Evolutionary conservation across 2,888 invertebrate genomes (phyloP).

Genomic region (Cremastinae sp.): DNA sequence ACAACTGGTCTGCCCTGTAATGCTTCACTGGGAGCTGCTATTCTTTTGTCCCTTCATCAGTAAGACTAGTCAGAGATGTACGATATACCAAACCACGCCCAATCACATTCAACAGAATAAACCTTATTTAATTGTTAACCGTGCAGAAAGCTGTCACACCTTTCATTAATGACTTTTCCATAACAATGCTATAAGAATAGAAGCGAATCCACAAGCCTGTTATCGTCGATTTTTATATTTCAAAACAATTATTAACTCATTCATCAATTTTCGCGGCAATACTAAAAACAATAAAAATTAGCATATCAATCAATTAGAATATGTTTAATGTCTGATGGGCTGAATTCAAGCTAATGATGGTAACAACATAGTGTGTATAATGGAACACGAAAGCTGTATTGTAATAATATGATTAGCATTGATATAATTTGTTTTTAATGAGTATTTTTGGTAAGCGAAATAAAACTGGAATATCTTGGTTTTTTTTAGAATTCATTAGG

Average conservation of each 20-base stretch:
- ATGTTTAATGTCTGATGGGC: too few species aligned
- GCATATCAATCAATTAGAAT: too few species aligned
- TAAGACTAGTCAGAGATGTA: conserved; percentile 38
- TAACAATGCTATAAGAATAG: conserved; percentile 5
- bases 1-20: conserved; percentile 23
- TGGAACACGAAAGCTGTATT: too few species aligned
- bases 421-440: too few species aligned
- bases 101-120: conserved; percentile 57
- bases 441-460: too few species aligned
- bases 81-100: conserved; percentile 50
- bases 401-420: too few species aligned
- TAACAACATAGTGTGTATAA: too few species aligned
- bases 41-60: conserved; percentile 50
- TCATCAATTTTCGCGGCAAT: too few species aligned
- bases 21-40: conserved; percentile 47
- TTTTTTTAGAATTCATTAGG: too few species aligned
- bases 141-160: conserved; percentile 4
- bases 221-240: not conserved
- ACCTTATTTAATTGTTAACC: conserved; percentile 39
- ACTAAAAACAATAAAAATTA: too few species aligned
- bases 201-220: not conserved
- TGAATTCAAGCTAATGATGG: too few species aligned
- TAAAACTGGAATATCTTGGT: too few species aligned
- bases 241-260: not conserved
- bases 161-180: conserved; percentile 27